These are phyloP conservation scores for Pteromalus puparum DNA, from an alignment of 1,140 invertebrate genomes.

Conservation along the genomic window DNA sequence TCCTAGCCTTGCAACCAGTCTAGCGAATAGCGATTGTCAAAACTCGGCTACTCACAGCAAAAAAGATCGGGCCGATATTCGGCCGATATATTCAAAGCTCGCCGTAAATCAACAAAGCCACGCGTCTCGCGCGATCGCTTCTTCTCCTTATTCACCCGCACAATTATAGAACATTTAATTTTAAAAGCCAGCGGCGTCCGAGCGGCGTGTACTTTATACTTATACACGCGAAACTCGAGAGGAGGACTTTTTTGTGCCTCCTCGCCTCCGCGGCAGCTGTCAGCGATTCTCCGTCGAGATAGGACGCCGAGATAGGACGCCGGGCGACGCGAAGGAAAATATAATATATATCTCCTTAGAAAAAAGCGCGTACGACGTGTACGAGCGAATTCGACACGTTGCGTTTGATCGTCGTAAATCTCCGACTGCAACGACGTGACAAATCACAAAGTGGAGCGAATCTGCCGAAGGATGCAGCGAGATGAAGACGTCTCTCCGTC, in stretches of 20 bases:
- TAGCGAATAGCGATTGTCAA: constrained; percentile 37
- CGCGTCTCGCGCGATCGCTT: constrained; percentile 13
- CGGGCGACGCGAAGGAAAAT: neutral
- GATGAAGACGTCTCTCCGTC: constrained; percentile 35
- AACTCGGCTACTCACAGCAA: constrained; percentile 5
- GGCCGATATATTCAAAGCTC: neutral
- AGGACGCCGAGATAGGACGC: neutral
- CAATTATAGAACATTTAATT: constrained; percentile 49
- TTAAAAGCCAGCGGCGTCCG: constrained; percentile 44
- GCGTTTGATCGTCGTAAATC: neutral
- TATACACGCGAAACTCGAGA: neutral
- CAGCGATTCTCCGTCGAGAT: constrained; percentile 1
- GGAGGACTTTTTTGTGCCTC: neutral
- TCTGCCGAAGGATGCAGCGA: neutral
- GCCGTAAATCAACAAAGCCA: constrained; percentile 38
- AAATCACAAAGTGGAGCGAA: constrained; percentile 1
- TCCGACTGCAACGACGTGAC: neutral
- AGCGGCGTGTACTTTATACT: neutral
- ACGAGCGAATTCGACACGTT: neutral
- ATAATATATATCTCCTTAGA: neutral
- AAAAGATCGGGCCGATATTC: neutral
- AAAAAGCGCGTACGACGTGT: neutral
- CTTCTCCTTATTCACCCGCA: constrained; percentile 13
- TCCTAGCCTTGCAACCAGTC: neutral
- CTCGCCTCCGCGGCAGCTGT: neutral